These are phyloP conservation scores for Sternotherus odoratus DNA, from an alignment of 2,797 vertebrate genomes.

Conservation along the genomic window DNA sequence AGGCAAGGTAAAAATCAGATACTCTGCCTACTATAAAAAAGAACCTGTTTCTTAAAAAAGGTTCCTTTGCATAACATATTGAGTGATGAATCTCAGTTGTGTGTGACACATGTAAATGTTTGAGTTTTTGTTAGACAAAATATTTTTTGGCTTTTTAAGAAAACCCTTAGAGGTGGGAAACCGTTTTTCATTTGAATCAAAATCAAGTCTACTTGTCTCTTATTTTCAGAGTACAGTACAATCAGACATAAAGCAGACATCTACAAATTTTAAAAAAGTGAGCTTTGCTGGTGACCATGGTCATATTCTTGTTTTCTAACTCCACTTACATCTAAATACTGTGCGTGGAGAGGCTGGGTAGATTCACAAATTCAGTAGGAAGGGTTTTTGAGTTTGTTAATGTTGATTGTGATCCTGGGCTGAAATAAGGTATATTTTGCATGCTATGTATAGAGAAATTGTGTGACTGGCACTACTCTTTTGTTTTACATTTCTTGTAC, in stretches of 20 bases:
- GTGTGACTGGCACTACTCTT: background rate
- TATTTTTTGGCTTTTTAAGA: background rate
- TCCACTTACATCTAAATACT: background rate
- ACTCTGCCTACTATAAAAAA: background rate
- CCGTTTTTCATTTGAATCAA: background rate
- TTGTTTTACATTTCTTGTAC: background rate
- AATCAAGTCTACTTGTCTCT: background rate
- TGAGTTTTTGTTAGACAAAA: background rate
- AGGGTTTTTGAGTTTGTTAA: background rate
- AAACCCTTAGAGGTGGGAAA: background rate
- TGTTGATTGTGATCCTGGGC: background rate
- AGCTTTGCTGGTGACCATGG: background rate
- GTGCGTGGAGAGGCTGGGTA: background rate
- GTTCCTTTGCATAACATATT: background rate
- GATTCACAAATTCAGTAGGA: background rate
- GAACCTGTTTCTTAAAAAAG: background rate
- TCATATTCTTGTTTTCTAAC: background rate
- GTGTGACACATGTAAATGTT: background rate
- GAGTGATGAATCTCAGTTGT: background rate
- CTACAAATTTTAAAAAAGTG: background rate
- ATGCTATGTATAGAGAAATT: background rate
- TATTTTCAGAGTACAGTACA: background rate
- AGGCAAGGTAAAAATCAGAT: conserved; percentile 89
- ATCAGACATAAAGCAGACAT: background rate
- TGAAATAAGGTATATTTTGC: background rate